Conservation (phyloP, 2,113 vertebrate species). For the Spheniscus mendiculus region DNA sequence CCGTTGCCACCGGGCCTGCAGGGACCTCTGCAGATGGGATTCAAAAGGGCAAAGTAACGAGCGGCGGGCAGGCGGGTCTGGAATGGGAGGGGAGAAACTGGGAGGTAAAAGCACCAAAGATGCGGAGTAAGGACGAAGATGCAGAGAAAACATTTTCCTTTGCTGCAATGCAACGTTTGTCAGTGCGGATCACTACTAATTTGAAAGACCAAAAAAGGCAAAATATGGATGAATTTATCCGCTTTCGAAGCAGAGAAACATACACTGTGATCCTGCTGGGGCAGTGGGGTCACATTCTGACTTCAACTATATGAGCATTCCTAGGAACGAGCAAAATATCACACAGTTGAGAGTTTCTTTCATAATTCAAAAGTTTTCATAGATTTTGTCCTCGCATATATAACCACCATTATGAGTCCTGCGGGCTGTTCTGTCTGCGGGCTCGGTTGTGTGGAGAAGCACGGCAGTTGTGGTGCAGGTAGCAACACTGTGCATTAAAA, state of each 20-base stretch:
- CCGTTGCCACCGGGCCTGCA: accelerated
- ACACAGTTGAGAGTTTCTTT: accelerated
- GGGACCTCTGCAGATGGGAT: too few relatives aligned
- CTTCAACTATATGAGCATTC: accelerated
- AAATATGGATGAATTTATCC: not conserved
- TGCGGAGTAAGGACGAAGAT: accelerated
- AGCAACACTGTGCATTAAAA: accelerated
- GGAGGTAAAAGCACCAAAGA: not conserved
- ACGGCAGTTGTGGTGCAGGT: accelerated
- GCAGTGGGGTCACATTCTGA: not conserved
- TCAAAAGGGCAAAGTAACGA: not conserved
- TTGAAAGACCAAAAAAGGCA: not conserved
- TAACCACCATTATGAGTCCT: accelerated
- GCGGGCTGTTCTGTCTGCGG: not conserved
- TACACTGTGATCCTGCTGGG: accelerated
- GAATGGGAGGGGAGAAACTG: not conserved
- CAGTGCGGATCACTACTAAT: accelerated
- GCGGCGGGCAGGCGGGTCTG: accelerated
- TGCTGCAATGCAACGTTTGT: not conserved
- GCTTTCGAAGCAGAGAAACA: not conserved
- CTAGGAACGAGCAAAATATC: not conserved
- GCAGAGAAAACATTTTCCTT: not conserved
- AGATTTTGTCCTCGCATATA: accelerated
- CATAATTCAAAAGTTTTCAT: accelerated
- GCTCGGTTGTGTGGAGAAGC: not conserved